A percentile compares a stretch with the other conserved stretches of the same genome.
Evolutionary conservation across 1,140 invertebrate species (phyloP).

Genomic region (Belonocnema kinseyi): DNA sequence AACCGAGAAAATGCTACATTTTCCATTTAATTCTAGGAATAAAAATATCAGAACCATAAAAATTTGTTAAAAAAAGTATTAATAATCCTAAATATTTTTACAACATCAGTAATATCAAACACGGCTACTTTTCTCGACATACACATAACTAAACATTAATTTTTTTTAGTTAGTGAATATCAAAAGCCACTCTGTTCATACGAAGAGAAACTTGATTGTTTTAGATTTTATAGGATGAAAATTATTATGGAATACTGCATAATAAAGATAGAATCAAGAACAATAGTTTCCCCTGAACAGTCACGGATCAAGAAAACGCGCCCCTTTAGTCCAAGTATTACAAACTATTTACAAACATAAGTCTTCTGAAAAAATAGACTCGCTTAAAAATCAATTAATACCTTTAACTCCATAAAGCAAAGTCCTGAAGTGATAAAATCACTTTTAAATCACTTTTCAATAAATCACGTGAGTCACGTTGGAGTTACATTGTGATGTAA

Average conservation of each 20-base stretch:
- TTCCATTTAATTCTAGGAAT: too few relatives aligned
- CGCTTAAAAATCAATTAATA: conserved; percentile 36
- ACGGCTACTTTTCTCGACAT: too few relatives aligned
- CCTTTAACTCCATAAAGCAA: conserved; percentile 9
- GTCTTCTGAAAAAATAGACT: conserved; percentile 37
- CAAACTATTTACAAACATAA: conserved; percentile 45
- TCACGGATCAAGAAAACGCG: conserved; percentile 19
- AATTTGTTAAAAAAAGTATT: too few relatives aligned
- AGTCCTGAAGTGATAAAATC: background rate
- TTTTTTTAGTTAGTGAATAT: too few relatives aligned
- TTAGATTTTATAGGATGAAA: background rate
- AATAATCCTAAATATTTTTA: too few relatives aligned
- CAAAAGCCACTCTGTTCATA: too few relatives aligned
- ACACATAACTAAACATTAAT: too few relatives aligned
- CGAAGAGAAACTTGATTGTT: conserved; percentile 1
- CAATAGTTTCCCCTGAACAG: conserved; percentile 2
- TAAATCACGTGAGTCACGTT: conserved; percentile 75
- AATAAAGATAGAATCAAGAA: background rate
- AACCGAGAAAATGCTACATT: too few relatives aligned
- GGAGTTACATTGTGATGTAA: conserved; percentile 76
- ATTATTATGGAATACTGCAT: background rate
- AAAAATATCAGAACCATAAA: too few relatives aligned
- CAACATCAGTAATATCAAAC: too few relatives aligned
- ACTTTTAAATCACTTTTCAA: conserved; percentile 53
- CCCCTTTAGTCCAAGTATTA: conserved; percentile 4